A percentile compares a stretch with the other conserved stretches of the same genome.
These are phyloP conservation scores for Drosophila ananassae DNA, from an alignment of 1,140 invertebrate species.

Conservation along the genomic window DNA sequence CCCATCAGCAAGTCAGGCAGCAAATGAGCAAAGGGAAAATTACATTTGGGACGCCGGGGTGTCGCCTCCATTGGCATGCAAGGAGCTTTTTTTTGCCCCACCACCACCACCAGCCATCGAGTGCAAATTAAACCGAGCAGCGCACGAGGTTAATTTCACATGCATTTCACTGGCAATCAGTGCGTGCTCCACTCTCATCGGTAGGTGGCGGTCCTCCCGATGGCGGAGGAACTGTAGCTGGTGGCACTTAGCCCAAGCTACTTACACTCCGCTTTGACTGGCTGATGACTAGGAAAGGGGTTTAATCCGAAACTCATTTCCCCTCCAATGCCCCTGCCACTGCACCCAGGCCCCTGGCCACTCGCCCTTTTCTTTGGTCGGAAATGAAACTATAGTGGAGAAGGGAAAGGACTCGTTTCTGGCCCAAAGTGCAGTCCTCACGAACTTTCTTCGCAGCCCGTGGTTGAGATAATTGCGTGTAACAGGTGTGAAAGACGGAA, in stretches of 20 bases:
- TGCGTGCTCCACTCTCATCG: constrained; percentile 61
- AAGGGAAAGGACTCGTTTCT: not conserved
- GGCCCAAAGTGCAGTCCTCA: constrained; percentile 53
- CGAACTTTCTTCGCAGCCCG: constrained; percentile 67
- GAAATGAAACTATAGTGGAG: constrained; percentile 65
- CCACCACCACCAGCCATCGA: constrained; percentile 57
- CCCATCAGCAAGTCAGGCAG: constrained; percentile 63
- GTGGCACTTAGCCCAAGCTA: constrained; percentile 76
- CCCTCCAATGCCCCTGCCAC: constrained; percentile 10
- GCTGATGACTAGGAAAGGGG: constrained; percentile 27
- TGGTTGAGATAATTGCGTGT: constrained; percentile 74
- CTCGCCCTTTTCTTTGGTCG: constrained; percentile 23
- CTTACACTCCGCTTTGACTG: constrained; percentile 68
- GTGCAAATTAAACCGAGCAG: constrained; percentile 79
- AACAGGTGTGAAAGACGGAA: constrained; percentile 82
- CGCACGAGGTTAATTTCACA: constrained; percentile 78
- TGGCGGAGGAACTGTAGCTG: constrained; percentile 15
- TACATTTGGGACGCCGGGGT: constrained; percentile 68
- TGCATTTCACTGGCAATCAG: constrained; percentile 79
- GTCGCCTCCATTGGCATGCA: constrained; percentile 62
- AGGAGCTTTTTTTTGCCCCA: constrained; percentile 40
- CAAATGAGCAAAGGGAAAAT: constrained; percentile 77
- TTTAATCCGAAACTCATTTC: constrained; percentile 81
- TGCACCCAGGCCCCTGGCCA: constrained; percentile 34
- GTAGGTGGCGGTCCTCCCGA: not conserved